Evolutionary conservation across 2,888 invertebrate species (phyloP), one percentile per base, ranked within the genome.

Genomic region (Conchocele bisecta): DNA sequence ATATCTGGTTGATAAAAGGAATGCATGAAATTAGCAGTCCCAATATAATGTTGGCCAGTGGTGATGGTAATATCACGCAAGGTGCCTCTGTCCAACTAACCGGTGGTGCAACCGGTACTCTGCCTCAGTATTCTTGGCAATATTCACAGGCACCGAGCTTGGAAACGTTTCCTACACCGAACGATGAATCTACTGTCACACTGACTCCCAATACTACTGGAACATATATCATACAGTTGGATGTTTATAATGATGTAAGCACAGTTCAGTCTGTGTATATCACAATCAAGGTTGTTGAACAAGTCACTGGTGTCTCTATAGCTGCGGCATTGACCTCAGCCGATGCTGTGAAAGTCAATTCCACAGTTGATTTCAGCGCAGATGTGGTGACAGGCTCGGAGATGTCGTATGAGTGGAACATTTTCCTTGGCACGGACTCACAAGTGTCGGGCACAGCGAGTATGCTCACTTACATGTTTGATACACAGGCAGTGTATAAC

Each of bases 401-500:
- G 24, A 44, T 71, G 13, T 65, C 68, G 0, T 75, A 73, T 39
- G 15, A 22, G 0, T 83, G 83, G 83, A 33, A 50, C 9, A 35
- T 76, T n/a, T 13, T 31, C 4, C 42, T 67, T n/a, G 46, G 65
- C 11, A 37, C 56, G 9, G 24, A 35, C 11, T 20, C 46, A 17
- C 15, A 63, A 3, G 33, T 20, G 15, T 56, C 44, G 33, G 60
- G 44, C 9, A 60, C 31, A 7, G 24, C 41, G 2, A 26, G 53
- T 11, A 29, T 53, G 3, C 70, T 80, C 29, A 50, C 42, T n/a
- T 50, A 74, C 39, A 41, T 41, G 0, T 82, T 84, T 53, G 35
- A 48, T n/a, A 39, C 35, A n/a, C 72, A 76, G 20, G 79, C 74
- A 11, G 44, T 72, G 3, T 84, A 79, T 46, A 79, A 65, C 22